A percentile compares a stretch with the other conserved stretches of the same genome.
These are phyloP conservation scores for Columbina picui DNA, from an alignment of 2,113 vertebrate genomes.

Conservation along the genomic window DNA sequence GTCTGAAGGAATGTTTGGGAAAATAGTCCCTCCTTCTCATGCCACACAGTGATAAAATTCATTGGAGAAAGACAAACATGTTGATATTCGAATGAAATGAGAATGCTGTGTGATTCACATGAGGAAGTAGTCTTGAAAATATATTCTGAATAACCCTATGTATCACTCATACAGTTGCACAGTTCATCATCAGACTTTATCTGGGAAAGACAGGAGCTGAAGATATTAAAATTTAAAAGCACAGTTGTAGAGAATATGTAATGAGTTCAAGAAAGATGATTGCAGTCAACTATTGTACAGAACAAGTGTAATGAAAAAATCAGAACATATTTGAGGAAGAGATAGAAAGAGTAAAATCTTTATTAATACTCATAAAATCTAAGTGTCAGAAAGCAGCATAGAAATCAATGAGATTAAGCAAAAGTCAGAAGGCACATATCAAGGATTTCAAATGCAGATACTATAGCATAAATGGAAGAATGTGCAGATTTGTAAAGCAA, in stretches of 20 bases:
- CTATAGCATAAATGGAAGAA: background rate
- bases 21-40: background rate
- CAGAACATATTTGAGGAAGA: conserved; percentile 38
- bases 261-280: conserved; percentile 49
- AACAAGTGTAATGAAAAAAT: conserved; percentile 28
- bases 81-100: background rate
- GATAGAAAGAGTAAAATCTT: conserved; percentile 38
- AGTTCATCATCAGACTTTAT: conserved; percentile 28
- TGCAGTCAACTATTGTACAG: conserved; percentile 9
- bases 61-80: background rate
- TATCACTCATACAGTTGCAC: background rate
- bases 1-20: background rate
- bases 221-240: conserved; percentile 61
- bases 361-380: conserved; percentile 62
- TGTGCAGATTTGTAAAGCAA: background rate
- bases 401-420: conserved; percentile 53
- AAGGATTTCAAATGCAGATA: background rate
- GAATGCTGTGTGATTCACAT: background rate
- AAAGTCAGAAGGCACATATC: conserved; percentile 42
- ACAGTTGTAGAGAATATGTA: conserved; percentile 50
- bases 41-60: background rate
- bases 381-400: background rate
- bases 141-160: background rate
- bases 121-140: conserved; percentile 12
- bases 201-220: conserved; percentile 39